Conservation (phyloP, 1,140 invertebrate genomes). For the Cepaea nemoralis region DNA sequence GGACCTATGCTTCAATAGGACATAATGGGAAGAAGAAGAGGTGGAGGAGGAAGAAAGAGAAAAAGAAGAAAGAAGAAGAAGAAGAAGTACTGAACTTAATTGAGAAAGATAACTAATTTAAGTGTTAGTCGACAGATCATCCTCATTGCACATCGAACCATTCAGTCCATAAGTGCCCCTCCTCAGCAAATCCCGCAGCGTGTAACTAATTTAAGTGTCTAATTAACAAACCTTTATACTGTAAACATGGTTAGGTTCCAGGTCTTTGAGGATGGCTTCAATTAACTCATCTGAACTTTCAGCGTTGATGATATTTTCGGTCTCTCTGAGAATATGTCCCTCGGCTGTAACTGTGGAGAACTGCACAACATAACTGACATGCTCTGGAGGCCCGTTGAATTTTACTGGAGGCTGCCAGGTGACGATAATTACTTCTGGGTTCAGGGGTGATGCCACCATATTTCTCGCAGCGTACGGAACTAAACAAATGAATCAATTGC, state of each 20-base stretch:
- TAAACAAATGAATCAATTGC: constrained; percentile 67
- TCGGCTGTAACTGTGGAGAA: constrained; percentile 74
- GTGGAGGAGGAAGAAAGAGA: too few species aligned
- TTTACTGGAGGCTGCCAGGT: constrained; percentile 80
- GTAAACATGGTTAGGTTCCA: constrained; percentile 48
- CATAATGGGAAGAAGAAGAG: too few species aligned
- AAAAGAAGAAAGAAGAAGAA: too few species aligned
- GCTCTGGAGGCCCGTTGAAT: constrained; percentile 77
- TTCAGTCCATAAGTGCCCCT: too few species aligned
- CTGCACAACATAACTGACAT: constrained; percentile 83
- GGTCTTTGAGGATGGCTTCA: constrained; percentile 37
- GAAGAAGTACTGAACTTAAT: too few species aligned
- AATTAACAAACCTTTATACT: constrained; percentile 51
- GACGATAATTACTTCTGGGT: constrained; percentile 81
- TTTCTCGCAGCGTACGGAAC: constrained; percentile 82
- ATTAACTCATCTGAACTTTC: constrained; percentile 24
- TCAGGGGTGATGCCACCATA: constrained; percentile 78
- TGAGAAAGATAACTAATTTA: too few species aligned
- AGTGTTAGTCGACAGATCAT: too few species aligned
- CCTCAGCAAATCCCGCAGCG: too few species aligned
- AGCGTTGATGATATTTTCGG: constrained; percentile 32
- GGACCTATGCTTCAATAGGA: too few species aligned
- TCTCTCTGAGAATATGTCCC: constrained; percentile 43
- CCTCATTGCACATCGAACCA: too few species aligned
- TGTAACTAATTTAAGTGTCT: too few species aligned